A percentile compares a stretch with the other conserved stretches of the same genome.
Evolutionary conservation across 1,140 invertebrate species (phyloP).

Genomic region (Periplaneta americana): DNA sequence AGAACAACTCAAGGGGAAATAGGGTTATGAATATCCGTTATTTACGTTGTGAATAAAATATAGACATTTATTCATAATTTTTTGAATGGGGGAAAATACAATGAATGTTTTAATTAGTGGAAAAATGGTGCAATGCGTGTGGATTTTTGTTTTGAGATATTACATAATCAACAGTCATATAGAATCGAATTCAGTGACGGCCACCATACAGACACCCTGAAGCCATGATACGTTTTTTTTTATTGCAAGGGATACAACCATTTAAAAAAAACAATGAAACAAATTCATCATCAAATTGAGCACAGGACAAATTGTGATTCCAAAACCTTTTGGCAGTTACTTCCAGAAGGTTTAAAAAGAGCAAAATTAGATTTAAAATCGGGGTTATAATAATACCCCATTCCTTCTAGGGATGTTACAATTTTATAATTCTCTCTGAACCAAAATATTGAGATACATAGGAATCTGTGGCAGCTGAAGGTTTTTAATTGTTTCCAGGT

Average conservation of each 20-base stretch:
- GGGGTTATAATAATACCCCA: not conserved
- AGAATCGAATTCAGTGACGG: not conserved
- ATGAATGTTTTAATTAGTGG: slow-evolving; percentile 17
- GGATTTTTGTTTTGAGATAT: slow-evolving; percentile 4
- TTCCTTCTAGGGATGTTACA: not conserved
- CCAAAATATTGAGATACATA: too few relatives aligned
- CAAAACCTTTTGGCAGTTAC: not conserved
- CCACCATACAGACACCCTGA: not conserved
- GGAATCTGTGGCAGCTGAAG: too few relatives aligned
- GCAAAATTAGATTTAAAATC: not conserved
- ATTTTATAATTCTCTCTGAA: too few relatives aligned
- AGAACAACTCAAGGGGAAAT: not conserved
- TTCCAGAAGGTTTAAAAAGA: not conserved
- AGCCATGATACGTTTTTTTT: too few relatives aligned
- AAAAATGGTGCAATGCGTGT: slow-evolving; percentile 17
- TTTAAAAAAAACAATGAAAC: not conserved
- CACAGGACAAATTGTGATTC: not conserved
- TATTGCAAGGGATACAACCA: not conserved
- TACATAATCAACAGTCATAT: slow-evolving; percentile 1
- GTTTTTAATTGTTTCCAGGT: too few relatives aligned
- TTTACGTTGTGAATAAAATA: slow-evolving; percentile 20
- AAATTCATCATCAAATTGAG: not conserved
- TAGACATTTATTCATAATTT: slow-evolving; percentile 19
- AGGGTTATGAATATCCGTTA: not conserved
- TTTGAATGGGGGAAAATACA: slow-evolving; percentile 18